Percentiles rank a stretch among this genome's conserved stretches.
Conservation (phyloP, 2,797 vertebrate genomes). For the Geotrypetes seraphini region DNA sequence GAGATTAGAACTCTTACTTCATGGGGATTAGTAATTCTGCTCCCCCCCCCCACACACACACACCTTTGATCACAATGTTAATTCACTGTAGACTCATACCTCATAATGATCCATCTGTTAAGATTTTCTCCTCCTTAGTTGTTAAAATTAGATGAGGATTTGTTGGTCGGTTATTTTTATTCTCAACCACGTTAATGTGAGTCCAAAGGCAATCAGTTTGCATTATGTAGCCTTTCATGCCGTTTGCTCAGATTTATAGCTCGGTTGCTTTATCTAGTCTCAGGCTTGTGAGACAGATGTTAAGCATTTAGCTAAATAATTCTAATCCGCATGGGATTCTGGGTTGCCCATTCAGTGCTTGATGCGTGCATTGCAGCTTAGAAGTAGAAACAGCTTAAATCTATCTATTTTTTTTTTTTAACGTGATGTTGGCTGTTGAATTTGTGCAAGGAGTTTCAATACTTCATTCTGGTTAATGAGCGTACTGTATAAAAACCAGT, state of each 20-base stretch:
- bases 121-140: conserved; percentile 48
- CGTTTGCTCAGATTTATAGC: conserved; percentile 53
- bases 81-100: conserved; percentile 37
- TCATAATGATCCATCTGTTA: conserved; percentile 53
- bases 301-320: conserved; percentile 53
- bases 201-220: conserved; percentile 57
- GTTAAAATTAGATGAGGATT: conserved; percentile 73
- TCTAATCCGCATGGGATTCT: conserved; percentile 28
- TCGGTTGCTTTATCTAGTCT: conserved; percentile 52
- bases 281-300: conserved; percentile 48
- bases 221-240: conserved; percentile 48
- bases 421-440: background rate
- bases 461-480: conserved; percentile 8
- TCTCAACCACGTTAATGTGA: conserved; percentile 50
- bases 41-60: no score
- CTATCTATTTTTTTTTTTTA: background rate
- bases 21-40: conserved; percentile 49
- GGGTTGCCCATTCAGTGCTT: conserved; percentile 29
- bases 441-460: conserved; percentile 8
- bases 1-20: conserved; percentile 29
- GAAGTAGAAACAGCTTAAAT: conserved; percentile 1
- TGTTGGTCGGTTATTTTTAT: conserved; percentile 55
- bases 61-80: conserved; percentile 57
- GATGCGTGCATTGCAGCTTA: conserved; percentile 2
- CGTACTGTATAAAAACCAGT: no score